Evolutionary conservation across 1,140 invertebrate species (phyloP).

Genomic region (Drosophila orena): DNA sequence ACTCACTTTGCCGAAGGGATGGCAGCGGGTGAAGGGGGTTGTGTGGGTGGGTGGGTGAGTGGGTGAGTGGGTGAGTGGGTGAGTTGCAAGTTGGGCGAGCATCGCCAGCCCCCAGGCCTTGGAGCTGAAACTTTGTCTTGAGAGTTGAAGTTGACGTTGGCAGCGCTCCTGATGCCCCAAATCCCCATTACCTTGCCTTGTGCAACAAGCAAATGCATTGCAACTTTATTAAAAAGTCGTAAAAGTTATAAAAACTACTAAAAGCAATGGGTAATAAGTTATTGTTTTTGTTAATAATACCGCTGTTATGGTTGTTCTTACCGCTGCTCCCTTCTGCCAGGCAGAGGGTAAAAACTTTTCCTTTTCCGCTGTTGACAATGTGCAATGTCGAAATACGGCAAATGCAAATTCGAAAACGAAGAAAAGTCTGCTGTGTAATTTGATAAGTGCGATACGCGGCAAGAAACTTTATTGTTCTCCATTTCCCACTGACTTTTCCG

Average conservation of each 20-base stretch:
- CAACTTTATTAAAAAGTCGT: slow-evolving; percentile 83
- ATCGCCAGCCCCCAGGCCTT: slow-evolving; percentile 39
- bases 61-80: slow-evolving; percentile 28
- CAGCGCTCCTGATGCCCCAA: background rate
- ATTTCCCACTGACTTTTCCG: slow-evolving; percentile 8
- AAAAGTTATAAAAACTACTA: slow-evolving; percentile 83
- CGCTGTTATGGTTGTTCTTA: slow-evolving; percentile 34
- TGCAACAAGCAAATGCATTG: slow-evolving; percentile 76
- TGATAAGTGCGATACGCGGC: slow-evolving; percentile 53
- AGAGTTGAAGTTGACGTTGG: slow-evolving; percentile 40
- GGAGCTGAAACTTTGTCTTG: slow-evolving; percentile 70
- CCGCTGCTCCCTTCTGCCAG: slow-evolving; percentile 8
- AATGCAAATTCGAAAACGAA: slow-evolving; percentile 22
- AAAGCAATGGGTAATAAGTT: slow-evolving; percentile 81
- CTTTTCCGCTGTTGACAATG: slow-evolving; percentile 50
- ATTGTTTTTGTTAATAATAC: slow-evolving; percentile 60
- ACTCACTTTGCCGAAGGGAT: slow-evolving; percentile 42
- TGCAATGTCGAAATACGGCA: slow-evolving; percentile 35
- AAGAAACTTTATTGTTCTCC: slow-evolving; percentile 43
- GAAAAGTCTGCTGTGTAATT: slow-evolving; percentile 43
- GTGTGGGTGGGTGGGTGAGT: slow-evolving; percentile 18
- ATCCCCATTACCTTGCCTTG: background rate
- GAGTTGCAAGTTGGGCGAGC: slow-evolving; percentile 60
- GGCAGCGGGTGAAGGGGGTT: slow-evolving; percentile 2
- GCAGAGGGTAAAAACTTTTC: slow-evolving; percentile 35